Evolutionary conservation across 2,888 invertebrate genomes (phyloP).

Genomic region (Eilema depressum): DNA sequence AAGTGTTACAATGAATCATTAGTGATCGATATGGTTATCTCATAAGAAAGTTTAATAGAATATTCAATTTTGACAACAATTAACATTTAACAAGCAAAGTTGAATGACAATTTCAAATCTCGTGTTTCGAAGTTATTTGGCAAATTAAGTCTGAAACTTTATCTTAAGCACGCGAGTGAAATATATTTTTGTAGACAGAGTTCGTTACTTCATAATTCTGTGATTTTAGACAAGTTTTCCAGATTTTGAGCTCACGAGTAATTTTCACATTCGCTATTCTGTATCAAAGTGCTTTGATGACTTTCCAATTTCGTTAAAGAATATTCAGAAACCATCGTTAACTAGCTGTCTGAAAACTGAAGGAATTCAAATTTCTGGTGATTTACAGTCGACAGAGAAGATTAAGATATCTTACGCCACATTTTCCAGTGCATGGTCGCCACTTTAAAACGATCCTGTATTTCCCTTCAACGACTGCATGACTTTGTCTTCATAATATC

Average conservation of each 20-base stretch:
- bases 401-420: too few relatives aligned
- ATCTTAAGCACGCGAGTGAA: slow-evolving; percentile 77
- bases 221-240: slow-evolving; percentile 51
- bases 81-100: slow-evolving; percentile 83
- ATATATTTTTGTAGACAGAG: slow-evolving; percentile 76
- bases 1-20: slow-evolving; percentile 9
- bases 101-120: slow-evolving; percentile 78
- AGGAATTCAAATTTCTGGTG: neutral
- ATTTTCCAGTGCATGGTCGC: too few relatives aligned
- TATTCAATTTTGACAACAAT: slow-evolving; percentile 74
- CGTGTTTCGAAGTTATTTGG: slow-evolving; percentile 83
- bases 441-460: too few relatives aligned
- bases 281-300: neutral
- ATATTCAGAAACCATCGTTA: neutral
- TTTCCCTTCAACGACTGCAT: too few relatives aligned
- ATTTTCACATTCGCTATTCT: slow-evolving; percentile 22
- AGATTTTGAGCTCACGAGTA: slow-evolving; percentile 36
- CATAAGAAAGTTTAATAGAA: slow-evolving; percentile 54
- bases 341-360: neutral
- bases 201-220: slow-evolving; percentile 70
- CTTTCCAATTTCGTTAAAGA: neutral
- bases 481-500: too few relatives aligned
- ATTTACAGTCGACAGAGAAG: neutral
- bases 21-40: slow-evolving; percentile 44
- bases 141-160: slow-evolving; percentile 83